Base-by-base conservation (phyloP, 1,140 invertebrate species). In the Akabosia matsudoensis region DNA sequence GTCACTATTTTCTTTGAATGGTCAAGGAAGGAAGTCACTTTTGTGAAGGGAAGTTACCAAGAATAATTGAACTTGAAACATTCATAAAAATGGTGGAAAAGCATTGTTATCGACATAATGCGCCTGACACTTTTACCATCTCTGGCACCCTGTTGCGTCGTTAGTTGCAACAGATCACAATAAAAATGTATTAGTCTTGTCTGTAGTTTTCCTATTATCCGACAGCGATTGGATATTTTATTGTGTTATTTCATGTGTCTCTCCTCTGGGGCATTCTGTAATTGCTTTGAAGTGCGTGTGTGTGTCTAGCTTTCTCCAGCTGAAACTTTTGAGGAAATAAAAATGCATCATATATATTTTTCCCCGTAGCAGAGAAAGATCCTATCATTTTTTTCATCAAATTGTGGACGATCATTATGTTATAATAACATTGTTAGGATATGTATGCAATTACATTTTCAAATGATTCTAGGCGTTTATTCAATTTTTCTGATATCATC, bases 1-100 rank as follows among this genome's bases (percentile, higher is more conserved):
- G 61, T 67, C 61, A 67, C 61, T n/a, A 61, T 61, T 22, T 67
- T 31, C 54, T 28, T 30, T 10, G 28, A 10, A 10, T n/a, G n/a
- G 18, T 45, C 7, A 31, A 67, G 30, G 61, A 67, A 67, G 61
- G 61, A 67, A 67, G 24, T 67, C 61, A 67, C n/a, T 67, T 67
- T 67, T 67, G 61, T 16, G 31, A 28, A 45, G 18, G 37, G 37
- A n/a, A n/a, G n/a, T n/a, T n/a, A n/a, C n/a, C n/a, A n/a, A n/a
- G n/a, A n/a, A n/a, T n/a, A n/a, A n/a, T n/a, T n/a, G n/a, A n/a
- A n/a, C n/a, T n/a, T n/a, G n/a, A n/a, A n/a, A n/a, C n/a, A n/a
- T n/a, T n/a, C n/a, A n/a, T n/a, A n/a, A n/a, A 10, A 56, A 56
- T 56, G n/a, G 54, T 67, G 28, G n/a, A n/a, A n/a, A n/a, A n/a